Percentiles rank a stretch among this genome's conserved stretches.
Evolutionary conservation across 2,888 invertebrate species (phyloP).

Genomic region (Dusona sp.): DNA sequence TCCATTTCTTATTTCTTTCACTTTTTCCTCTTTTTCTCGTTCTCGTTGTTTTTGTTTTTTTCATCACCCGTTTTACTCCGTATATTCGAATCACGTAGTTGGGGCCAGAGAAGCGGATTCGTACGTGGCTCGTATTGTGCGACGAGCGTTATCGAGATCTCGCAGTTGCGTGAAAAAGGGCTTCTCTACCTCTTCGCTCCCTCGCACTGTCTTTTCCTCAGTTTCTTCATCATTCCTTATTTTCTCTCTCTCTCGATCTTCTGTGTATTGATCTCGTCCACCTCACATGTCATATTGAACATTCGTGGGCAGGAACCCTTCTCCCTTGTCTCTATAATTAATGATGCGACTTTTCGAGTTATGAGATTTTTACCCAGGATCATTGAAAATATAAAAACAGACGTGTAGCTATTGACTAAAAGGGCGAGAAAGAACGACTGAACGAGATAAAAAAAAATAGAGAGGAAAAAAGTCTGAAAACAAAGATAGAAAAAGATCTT

Average conservation of each 20-base stretch:
- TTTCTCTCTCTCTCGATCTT: conserved; percentile 7
- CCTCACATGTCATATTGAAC: conserved; percentile 48
- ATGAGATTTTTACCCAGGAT: conserved; percentile 24
- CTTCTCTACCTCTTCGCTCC: conserved; percentile 18
- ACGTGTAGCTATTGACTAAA: neutral
- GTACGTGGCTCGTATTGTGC: conserved; percentile 65
- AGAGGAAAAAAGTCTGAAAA: neutral
- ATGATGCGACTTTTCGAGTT: conserved; percentile 60
- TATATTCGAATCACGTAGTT: conserved; percentile 76
- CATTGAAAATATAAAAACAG: conserved; percentile 20
- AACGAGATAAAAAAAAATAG: conserved; percentile 1
- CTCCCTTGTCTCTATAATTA: conserved; percentile 57
- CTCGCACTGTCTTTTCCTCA: conserved; percentile 11
- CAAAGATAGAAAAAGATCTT: conserved; percentile 36
- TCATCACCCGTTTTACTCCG: conserved; percentile 55
- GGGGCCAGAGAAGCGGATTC: conserved; percentile 56
- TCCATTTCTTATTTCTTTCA: conserved; percentile 16
- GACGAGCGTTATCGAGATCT: conserved; percentile 66
- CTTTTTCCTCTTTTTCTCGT: conserved; percentile 12
- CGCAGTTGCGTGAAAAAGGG: conserved; percentile 50
- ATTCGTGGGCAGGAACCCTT: conserved; percentile 48
- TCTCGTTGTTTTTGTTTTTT: conserved; percentile 59
- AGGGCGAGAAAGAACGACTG: neutral
- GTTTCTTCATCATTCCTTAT: neutral
- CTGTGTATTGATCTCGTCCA: conserved; percentile 8